These are phyloP conservation scores for Lates calcarifer DNA, from an alignment of 2,113 vertebrate species.

Conservation along the genomic window DNA sequence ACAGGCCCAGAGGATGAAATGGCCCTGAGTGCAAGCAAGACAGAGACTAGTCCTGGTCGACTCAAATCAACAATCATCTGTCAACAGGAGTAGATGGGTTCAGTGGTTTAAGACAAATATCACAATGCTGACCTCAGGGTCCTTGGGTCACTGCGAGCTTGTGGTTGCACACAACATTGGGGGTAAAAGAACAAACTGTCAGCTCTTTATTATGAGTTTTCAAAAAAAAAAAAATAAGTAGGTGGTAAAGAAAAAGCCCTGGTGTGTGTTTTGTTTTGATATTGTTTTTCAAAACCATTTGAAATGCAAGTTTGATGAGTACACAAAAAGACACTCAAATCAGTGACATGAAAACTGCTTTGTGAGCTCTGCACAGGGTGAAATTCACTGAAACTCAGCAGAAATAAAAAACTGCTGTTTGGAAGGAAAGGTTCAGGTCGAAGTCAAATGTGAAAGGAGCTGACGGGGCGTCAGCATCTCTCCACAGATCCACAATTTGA, in stretches of 20 bases:
- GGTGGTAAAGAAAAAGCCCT: not conserved
- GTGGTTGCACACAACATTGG: not conserved
- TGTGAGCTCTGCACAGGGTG: not conserved
- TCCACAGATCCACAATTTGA: constrained; percentile 11
- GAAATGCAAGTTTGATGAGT: constrained; percentile 37
- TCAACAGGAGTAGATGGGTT: no score
- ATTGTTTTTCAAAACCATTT: constrained; percentile 18
- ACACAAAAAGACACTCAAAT: constrained; percentile 33
- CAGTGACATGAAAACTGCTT: constrained; percentile 17
- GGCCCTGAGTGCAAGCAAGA: no score
- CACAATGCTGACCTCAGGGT: not conserved
- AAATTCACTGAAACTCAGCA: constrained; percentile 4
- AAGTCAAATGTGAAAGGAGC: constrained; percentile 12
- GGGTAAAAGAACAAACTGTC: not conserved
- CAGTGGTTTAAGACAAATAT: not conserved
- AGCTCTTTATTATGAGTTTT: not conserved
- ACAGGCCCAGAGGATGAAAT: no score
- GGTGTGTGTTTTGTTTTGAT: constrained; percentile 1
- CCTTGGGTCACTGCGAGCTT: not conserved
- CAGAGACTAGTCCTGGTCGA: no score
- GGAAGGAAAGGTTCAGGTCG: constrained; percentile 12
- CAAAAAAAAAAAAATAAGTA: not conserved
- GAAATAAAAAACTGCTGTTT: not conserved
- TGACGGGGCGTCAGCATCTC: not conserved
- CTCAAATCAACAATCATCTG: no score